Evolutionary conservation across 1,140 invertebrate species (phyloP), one percentile per base, ranked within the genome.

Genomic region (Temnothorax longispinosus): DNA sequence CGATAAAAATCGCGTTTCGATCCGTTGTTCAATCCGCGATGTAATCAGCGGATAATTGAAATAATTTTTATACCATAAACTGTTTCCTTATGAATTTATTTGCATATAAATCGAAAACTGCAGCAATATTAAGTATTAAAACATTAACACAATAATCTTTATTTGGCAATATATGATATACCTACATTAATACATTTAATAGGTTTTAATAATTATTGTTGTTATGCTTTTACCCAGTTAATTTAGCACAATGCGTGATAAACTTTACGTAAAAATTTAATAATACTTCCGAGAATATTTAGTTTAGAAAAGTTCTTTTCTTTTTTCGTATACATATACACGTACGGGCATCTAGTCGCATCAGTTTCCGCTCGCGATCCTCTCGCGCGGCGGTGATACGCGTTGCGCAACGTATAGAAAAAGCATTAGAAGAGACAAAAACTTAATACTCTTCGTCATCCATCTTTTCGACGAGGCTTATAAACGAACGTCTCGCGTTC

Each of bases 381-480:
- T 78, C 32, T 52, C 82, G 18, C 56, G 56, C 56, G 27, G 6
- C 15, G 10, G 71, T 75, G 82, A 56, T 54, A 62, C 32, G 65
- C 80, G 71, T 84, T 84, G 69, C 80, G 80, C 69, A 75, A 75
- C n/a, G 69, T 41, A 62, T 84, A 65, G 52, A 82, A 65, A 65
- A 67, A 56, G 67, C 64, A 89, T 62, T 60, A 72, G 77, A 41
- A 38, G 74, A 80, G 52, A 86, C 62, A 86, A 86, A 89, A 89
- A 86, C 50, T 88, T 60, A 71, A 87, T 74, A 50, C 60, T 52
- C 54, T 72, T 76, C 84, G 87, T 81, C 84, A 89, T 89, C 69
- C 71, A 87, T 89, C 88, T 89, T 89, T 89, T 86, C 87, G 60
- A 71, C 41, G 77, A 77, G 65, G 56, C 75, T 86, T 80, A 86